A percentile compares a stretch with the other conserved stretches of the same genome.
Conservation (phyloP, 2,113 vertebrate genomes). For the Triplophysa siluroides region DNA sequence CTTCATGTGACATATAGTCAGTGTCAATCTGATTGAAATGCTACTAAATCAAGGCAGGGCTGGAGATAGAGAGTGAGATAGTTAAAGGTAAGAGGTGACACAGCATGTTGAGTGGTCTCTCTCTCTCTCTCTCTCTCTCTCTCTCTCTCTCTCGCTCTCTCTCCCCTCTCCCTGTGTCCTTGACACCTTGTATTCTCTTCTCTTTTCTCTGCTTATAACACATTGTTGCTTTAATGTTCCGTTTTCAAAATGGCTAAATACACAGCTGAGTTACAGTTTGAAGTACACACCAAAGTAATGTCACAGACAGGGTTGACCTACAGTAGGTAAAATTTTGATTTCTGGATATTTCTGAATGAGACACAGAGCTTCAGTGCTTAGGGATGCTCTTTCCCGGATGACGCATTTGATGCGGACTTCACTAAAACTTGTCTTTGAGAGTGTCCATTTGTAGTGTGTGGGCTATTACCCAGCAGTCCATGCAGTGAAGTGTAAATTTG, state of each 20-base stretch:
- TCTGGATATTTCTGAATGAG: too few relatives aligned
- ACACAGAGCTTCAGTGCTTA: too few relatives aligned
- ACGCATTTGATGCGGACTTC: too few relatives aligned
- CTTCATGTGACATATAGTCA: constrained; percentile 19
- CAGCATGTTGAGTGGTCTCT: constrained; percentile 4
- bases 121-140: background rate
- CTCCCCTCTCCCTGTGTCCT: background rate
- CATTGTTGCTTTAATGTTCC: background rate
- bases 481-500: background rate
- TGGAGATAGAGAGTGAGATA: constrained; percentile 21
- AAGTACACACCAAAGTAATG: background rate
- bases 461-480: too few relatives aligned
- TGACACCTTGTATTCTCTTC: constrained; percentile 14
- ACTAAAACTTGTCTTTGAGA: too few relatives aligned
- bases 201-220: constrained; percentile 18
- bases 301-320: too few relatives aligned
- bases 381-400: too few relatives aligned
- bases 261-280: background rate
- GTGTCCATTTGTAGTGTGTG: too few relatives aligned
- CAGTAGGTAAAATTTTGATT: too few relatives aligned
- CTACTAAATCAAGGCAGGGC: background rate
- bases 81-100: constrained; percentile 22
- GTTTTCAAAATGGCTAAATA: constrained; percentile 7
- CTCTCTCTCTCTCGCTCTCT: background rate
- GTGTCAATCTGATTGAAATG: constrained; percentile 13